A percentile compares a stretch with the other conserved stretches of the same genome.
phyloP scores from a whole-genome alignment of 2,888 invertebrate genomes.

The Meandrusa payeni region DNA sequence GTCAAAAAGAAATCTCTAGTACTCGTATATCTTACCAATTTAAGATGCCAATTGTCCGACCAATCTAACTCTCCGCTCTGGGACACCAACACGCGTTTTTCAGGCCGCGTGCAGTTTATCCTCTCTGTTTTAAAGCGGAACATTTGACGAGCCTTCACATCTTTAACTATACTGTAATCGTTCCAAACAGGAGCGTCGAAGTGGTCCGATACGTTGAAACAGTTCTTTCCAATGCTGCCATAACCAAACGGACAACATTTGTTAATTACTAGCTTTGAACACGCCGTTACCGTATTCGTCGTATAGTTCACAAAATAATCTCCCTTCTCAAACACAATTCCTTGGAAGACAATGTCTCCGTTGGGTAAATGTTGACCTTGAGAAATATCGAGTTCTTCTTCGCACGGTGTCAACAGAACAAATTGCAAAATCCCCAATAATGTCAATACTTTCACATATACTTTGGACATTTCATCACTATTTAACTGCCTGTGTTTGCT shows the following conservation, averaged over 20 bases:
- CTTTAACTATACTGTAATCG: constrained; percentile 30
- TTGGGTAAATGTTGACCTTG: constrained; percentile 35
- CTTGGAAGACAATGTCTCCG: constrained; percentile 39
- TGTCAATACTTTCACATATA: constrained; percentile 28
- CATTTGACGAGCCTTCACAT: constrained; percentile 34
- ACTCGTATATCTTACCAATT: constrained; percentile 46
- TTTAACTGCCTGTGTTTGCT: constrained; percentile 12
- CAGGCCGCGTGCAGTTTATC: constrained; percentile 37
- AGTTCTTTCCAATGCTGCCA: constrained; percentile 37
- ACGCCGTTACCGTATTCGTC: constrained; percentile 40
- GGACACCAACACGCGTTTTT: constrained; percentile 34
- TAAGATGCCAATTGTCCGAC: constrained; percentile 34
- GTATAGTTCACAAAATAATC: constrained; percentile 43
- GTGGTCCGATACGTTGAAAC: constrained; percentile 32
- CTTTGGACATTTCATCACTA: constrained; percentile 24
- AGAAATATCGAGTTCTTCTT: constrained; percentile 41
- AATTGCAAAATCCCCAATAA: constrained; percentile 31
- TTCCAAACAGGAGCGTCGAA: constrained; percentile 51
- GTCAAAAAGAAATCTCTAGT: no score
- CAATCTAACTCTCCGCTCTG: constrained; percentile 18
- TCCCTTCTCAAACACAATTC: constrained; percentile 35
- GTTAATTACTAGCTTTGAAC: constrained; percentile 41
- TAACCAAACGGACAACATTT: constrained; percentile 56
- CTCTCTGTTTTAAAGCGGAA: constrained; percentile 48
- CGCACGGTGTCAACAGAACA: constrained; percentile 35